These are phyloP conservation scores for Virgularia gustaviana DNA, from an alignment of 92 coral and sea anemone genomes.

Conservation along the genomic window DNA sequence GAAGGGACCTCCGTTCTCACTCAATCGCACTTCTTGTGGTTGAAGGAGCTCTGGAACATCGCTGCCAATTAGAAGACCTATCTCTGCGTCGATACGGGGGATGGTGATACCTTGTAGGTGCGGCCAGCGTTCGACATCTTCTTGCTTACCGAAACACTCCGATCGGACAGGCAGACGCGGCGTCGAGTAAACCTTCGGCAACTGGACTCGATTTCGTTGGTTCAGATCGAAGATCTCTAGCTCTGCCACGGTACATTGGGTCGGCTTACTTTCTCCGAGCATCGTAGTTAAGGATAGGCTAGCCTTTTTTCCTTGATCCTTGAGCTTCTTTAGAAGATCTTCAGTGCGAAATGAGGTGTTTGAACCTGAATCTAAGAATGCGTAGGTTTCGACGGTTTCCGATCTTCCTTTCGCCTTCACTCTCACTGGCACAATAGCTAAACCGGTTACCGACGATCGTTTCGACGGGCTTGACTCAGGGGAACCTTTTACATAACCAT, in stretches of 20 bases:
- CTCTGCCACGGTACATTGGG: slow-evolving; percentile 13
- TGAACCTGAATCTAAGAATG: slow-evolving; percentile 18
- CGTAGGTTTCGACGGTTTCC: slow-evolving; percentile 17
- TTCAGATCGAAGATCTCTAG: slow-evolving; percentile 24
- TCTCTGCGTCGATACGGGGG: slow-evolving; percentile 29
- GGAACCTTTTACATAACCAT: background rate
- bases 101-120: slow-evolving; percentile 26
- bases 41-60: slow-evolving; percentile 30
- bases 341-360: slow-evolving; percentile 48
- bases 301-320: slow-evolving; percentile 11
- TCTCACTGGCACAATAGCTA: slow-evolving; percentile 41
- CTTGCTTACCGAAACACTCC: slow-evolving; percentile 12
- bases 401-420: slow-evolving; percentile 38
- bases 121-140: slow-evolving; percentile 46
- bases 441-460: slow-evolving; percentile 23
- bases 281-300: slow-evolving; percentile 40
- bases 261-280: background rate
- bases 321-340: slow-evolving; percentile 13
- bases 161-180: slow-evolving; percentile 17
- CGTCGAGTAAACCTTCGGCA: slow-evolving; percentile 25
- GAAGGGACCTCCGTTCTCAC: slow-evolving; percentile 40
- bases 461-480: background rate
- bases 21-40: slow-evolving; percentile 26
- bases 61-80: slow-evolving; percentile 41
- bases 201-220: slow-evolving; percentile 2